phyloP scores from a whole-genome alignment of 2,113 vertebrate genomes.

The Malaclemys terrapin region DNA sequence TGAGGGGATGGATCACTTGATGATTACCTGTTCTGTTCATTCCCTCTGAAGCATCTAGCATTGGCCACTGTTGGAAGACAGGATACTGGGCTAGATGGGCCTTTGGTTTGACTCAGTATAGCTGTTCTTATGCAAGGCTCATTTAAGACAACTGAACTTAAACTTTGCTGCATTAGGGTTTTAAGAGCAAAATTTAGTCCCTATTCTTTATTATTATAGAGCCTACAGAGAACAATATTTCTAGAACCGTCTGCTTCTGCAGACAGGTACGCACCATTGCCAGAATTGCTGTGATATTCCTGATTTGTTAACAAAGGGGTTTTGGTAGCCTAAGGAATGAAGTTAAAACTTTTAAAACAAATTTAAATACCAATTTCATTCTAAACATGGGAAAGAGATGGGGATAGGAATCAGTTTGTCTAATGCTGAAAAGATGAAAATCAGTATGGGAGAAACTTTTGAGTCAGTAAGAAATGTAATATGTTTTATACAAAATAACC shows the following conservation, averaged over 20 bases:
- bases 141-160: not conserved
- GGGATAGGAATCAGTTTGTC: not conserved
- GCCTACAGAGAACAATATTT: accelerated
- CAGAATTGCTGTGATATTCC: not conserved
- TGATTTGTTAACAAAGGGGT: not conserved
- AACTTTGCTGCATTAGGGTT: not conserved
- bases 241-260: not conserved
- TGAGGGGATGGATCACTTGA: too few relatives aligned
- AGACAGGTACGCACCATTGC: not conserved
- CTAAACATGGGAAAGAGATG: not conserved
- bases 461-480: not conserved
- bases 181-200: not conserved
- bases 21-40: too few relatives aligned
- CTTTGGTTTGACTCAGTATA: too few relatives aligned
- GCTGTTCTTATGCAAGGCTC: too few relatives aligned
- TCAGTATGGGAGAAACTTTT: not conserved
- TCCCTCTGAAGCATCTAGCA: too few relatives aligned
- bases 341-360: not conserved
- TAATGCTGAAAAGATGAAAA: not conserved
- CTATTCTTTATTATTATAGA: not conserved
- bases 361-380: not conserved
- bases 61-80: too few relatives aligned
- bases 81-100: too few relatives aligned
- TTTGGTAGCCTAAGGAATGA: not conserved
- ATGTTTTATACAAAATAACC: not conserved